Base-by-base conservation (phyloP, 2,888 invertebrate species). In the Drosophila histrio region DNA sequence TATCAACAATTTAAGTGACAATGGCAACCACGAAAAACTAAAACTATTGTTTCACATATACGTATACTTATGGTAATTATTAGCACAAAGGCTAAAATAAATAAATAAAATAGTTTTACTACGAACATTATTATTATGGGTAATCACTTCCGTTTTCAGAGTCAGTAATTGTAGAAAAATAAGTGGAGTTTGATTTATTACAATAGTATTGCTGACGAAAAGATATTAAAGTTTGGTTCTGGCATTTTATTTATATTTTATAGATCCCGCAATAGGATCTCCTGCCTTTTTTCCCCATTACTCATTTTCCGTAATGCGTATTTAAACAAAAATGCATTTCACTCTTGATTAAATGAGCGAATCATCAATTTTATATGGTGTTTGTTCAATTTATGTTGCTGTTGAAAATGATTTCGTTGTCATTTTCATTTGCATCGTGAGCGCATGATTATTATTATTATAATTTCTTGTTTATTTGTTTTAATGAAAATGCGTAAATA, bases 401-500 rank as follows among this genome's bases (percentile, higher is more conserved):
- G 56, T 57, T 70, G 52, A 59, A 75, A 72, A 75, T 64, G 41
- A 76, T 73, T 78, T 56, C 52, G 75, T 41, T 79, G 66, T 63
- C 77, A 66, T 58, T 79, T 64, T 62, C 50, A 67, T 53, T 50
- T 57, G 47, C 47, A 65, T 60, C 50, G 62, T 46, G 39, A 64
- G 59, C 59, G 65, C 59, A 61, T 80, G 39, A 78, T 70, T 83
- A 82, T 86, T 79, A 82, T 86, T 79, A 72, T 83, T 66, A 71
- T 84, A 59, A 85, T 85, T 79, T 82, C 80, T 50, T 64, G 77
- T 62, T 79, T 79, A 86, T 83, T 87, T 82, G 86, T 74, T 79
- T 79, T 79, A 77, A 87, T 86, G 71, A 64, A 74, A 77, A 74
- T 85, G 79, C 88, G 80, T 83, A 83, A 88, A 88, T 82, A 80